These are phyloP conservation scores for Ligdia adustata DNA, from an alignment of 2,888 invertebrate species.

Conservation along the genomic window DNA sequence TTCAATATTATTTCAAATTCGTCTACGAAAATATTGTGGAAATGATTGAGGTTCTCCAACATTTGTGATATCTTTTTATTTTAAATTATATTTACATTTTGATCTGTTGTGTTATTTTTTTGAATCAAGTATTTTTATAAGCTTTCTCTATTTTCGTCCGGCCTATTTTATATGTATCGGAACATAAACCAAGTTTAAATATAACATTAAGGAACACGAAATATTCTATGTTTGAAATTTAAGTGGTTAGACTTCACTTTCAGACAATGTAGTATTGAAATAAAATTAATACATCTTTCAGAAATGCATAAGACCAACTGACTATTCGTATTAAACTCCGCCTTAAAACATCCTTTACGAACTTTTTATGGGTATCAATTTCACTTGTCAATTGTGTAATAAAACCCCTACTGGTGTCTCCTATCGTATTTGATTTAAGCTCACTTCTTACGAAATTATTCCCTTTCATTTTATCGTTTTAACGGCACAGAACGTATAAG, in stretches of 20 bases:
- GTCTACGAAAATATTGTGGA: conserved; percentile 55
- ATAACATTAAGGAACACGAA: no score
- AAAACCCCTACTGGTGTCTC: conserved; percentile 51
- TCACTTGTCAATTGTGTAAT: conserved; percentile 63
- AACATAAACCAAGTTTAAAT: no score
- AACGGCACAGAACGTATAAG: conserved; percentile 40
- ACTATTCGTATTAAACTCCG: conserved; percentile 2
- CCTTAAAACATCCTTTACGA: conserved; percentile 17
- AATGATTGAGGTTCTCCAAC: conserved; percentile 40
- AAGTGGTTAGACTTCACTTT: no score
- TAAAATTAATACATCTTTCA: neutral
- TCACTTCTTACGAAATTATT: conserved; percentile 51
- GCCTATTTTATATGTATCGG: no score
- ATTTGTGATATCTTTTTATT: conserved; percentile 3
- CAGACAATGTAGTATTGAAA: no score
- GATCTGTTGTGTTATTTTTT: no score
- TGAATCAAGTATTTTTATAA: no score
- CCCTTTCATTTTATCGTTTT: conserved; percentile 52
- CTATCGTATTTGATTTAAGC: conserved; percentile 55
- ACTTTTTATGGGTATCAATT: conserved; percentile 55
- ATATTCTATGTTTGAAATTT: no score
- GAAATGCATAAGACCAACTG: conserved; percentile 5
- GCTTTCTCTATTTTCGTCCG: no score
- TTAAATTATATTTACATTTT: no score
- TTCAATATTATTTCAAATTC: conserved; percentile 68